These are phyloP conservation scores for Synanthedon andrenaeformis DNA, from an alignment of 2,888 invertebrate species.

Conservation along the genomic window DNA sequence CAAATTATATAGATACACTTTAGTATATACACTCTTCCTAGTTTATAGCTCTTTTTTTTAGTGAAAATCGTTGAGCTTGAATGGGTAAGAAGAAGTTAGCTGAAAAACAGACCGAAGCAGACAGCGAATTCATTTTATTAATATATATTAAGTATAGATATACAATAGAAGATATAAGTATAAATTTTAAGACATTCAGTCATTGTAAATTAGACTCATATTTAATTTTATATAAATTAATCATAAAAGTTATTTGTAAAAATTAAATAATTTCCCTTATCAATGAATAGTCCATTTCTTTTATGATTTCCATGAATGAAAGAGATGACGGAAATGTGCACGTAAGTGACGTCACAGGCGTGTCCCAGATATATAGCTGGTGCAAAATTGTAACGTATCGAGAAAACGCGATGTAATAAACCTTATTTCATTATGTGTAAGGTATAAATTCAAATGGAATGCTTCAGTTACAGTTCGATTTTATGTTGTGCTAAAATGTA, in stretches of 20 bases:
- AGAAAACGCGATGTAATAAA: background rate
- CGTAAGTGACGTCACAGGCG: background rate
- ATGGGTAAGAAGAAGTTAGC: too few relatives aligned
- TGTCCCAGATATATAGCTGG: slow-evolving; percentile 19
- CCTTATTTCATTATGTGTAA: background rate
- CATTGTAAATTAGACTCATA: too few relatives aligned
- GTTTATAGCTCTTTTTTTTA: background rate
- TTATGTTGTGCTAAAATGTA: slow-evolving; percentile 13
- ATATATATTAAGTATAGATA: too few relatives aligned
- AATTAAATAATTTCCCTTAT: background rate
- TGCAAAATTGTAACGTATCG: slow-evolving; percentile 12
- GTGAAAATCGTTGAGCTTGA: too few relatives aligned
- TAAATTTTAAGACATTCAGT: too few relatives aligned
- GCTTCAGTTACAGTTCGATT: background rate
- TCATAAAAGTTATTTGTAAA: too few relatives aligned
- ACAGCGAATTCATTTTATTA: too few relatives aligned
- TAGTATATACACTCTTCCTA: background rate
- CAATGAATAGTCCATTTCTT: background rate
- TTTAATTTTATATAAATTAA: too few relatives aligned
- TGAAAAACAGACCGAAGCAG: too few relatives aligned
- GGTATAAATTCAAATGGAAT: background rate
- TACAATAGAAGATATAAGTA: too few relatives aligned
- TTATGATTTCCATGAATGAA: background rate
- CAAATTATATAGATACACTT: too few relatives aligned
- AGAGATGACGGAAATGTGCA: background rate